A percentile compares a stretch with the other conserved stretches of the same genome.
These are phyloP conservation scores for Trichopoda pennipes DNA, from an alignment of 2,888 invertebrate genomes.

Conservation along the genomic window DNA sequence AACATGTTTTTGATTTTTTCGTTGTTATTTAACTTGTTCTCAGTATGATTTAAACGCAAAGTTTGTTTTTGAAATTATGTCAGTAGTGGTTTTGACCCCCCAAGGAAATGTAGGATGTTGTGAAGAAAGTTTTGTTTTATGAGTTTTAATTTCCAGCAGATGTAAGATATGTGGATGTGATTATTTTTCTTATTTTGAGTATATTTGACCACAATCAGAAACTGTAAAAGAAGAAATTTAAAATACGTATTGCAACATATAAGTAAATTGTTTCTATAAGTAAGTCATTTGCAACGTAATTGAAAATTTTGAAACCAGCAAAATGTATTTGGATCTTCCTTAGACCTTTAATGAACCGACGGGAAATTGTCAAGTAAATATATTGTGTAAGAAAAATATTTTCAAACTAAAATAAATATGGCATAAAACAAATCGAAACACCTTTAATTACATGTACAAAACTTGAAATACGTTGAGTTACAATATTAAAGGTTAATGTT, in stretches of 20 bases:
- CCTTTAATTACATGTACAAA: too few species aligned
- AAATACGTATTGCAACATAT: constrained; percentile 1
- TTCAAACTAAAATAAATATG: too few species aligned
- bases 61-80: constrained; percentile 54
- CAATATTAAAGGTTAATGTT: too few species aligned
- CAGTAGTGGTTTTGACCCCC: constrained; percentile 54
- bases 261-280: too few species aligned
- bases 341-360: too few species aligned
- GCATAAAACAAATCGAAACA: too few species aligned
- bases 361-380: too few species aligned
- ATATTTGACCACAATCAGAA: constrained; percentile 25
- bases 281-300: too few species aligned
- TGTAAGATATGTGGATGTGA: constrained; percentile 21
- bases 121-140: constrained; percentile 54
- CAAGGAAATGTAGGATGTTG: constrained; percentile 56
- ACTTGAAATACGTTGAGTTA: too few species aligned
- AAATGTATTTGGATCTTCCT: too few species aligned
- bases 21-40: constrained; percentile 44
- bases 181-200: constrained; percentile 32
- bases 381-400: too few species aligned
- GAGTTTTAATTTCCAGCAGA: constrained; percentile 32
- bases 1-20: constrained; percentile 30
- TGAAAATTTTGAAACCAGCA: too few species aligned
- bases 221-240: constrained; percentile 20
- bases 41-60: constrained; percentile 51